Evolutionary conservation across 2,888 invertebrate species (phyloP).

Genomic region (Agrochola circellaris): DNA sequence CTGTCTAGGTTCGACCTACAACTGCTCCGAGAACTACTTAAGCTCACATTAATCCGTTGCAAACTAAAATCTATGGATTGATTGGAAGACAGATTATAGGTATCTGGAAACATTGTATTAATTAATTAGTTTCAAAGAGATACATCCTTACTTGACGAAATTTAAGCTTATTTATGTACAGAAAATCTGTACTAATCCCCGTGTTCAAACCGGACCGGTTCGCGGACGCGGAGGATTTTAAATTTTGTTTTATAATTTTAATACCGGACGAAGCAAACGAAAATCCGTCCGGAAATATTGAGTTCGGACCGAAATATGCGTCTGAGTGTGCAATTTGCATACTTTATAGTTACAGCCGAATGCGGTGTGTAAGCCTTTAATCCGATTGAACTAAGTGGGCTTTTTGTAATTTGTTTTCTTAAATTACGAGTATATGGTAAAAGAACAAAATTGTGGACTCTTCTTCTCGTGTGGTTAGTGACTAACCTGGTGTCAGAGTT

Average conservation of each 20-base stretch:
- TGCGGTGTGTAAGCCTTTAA: constrained; percentile 46
- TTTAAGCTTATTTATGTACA: constrained; percentile 47
- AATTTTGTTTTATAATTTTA: constrained; percentile 59
- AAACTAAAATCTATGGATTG: not conserved
- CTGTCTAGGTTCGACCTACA: too few relatives aligned
- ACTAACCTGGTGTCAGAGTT: too few relatives aligned
- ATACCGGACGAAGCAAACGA: constrained; percentile 49
- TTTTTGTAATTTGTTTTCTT: constrained; percentile 14
- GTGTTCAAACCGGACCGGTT: constrained; percentile 28
- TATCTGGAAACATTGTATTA: not conserved
- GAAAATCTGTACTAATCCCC: constrained; percentile 52
- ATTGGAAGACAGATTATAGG: constrained; percentile 4
- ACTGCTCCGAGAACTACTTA: not conserved
- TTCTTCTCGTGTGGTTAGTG: too few relatives aligned
- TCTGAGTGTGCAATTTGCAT: constrained; percentile 49
- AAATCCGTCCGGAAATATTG: constrained; percentile 56
- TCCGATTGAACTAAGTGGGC: constrained; percentile 37
- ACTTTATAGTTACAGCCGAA: constrained; percentile 40
- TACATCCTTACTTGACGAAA: constrained; percentile 11
- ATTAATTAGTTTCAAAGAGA: constrained; percentile 10
- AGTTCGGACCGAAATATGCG: constrained; percentile 42
- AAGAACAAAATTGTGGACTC: not conserved
- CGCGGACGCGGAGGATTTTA: constrained; percentile 40
- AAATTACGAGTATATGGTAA: not conserved
- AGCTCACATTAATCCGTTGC: not conserved